Evolutionary conservation across 2,888 invertebrate genomes (phyloP).

Genomic region (Cephus sareptanus): DNA sequence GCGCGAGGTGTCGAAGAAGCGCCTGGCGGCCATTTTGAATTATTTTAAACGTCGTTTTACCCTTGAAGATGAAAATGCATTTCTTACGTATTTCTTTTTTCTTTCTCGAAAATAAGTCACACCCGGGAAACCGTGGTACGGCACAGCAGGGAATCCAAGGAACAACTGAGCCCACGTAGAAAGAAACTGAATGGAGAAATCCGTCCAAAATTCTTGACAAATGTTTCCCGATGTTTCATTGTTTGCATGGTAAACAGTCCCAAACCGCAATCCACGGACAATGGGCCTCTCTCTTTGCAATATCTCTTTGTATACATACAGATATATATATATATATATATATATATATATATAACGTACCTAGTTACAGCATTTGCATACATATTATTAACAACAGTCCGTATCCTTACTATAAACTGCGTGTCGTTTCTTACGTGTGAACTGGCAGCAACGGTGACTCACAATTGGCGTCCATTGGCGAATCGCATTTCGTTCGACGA

Average conservation of each 20-base stretch:
- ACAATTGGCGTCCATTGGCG: neutral
- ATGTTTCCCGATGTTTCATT: neutral
- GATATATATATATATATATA: neutral
- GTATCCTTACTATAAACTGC: neutral
- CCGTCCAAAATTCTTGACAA: neutral
- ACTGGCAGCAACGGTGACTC: neutral
- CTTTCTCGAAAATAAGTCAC: neutral
- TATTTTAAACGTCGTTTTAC: neutral
- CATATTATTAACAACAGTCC: neutral
- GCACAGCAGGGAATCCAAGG: neutral
- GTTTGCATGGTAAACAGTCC: neutral
- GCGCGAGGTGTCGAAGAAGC: neutral
- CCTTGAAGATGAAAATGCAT: neutral
- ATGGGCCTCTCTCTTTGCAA: neutral
- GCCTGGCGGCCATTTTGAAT: neutral
- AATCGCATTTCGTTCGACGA: slow-evolving; percentile 8
- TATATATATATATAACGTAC: neutral
- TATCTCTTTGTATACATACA: neutral
- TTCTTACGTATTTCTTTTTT: neutral
- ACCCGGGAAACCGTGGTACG: neutral
- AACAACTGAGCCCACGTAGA: neutral
- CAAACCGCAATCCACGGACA: neutral
- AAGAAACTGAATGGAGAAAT: neutral
- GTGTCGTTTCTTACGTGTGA: neutral
- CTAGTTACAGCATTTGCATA: neutral